Percentiles rank a stretch among this genome's conserved stretches.
phyloP scores from a whole-genome alignment of 1,140 invertebrate genomes.

The Panulirus ornatus region DNA sequence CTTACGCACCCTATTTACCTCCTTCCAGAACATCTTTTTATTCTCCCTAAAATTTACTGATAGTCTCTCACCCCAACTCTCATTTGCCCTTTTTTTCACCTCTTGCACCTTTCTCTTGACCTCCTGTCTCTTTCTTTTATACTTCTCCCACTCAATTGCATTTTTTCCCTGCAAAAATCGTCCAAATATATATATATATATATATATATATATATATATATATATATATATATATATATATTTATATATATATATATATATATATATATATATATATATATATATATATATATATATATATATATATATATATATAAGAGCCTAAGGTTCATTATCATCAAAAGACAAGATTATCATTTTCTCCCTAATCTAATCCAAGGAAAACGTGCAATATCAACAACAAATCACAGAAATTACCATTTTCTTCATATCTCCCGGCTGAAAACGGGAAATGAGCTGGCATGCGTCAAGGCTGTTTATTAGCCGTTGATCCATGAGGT shows the following conservation, averaged over 20 bases:
- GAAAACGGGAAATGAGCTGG: background rate
- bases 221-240: conserved; percentile 48
- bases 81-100: no score
- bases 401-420: background rate
- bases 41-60: no score
- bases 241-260: conserved; percentile 47
- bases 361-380: background rate
- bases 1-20: no score
- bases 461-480: background rate
- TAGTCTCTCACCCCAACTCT: no score
- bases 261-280: conserved; percentile 44
- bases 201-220: conserved; percentile 50
- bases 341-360: background rate
- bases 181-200: conserved; percentile 47
- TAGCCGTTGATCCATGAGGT: background rate
- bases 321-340: background rate
- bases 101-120: no score
- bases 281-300: conserved; percentile 46
- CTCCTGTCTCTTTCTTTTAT: no score
- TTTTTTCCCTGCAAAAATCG: no score
- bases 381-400: background rate
- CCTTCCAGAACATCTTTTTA: no score
- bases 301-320: conserved; percentile 34
- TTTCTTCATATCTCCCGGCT: background rate
- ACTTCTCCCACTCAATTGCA: no score